Base-by-base conservation (phyloP, 2,888 invertebrate genomes). In the Fragum sueziense region DNA sequence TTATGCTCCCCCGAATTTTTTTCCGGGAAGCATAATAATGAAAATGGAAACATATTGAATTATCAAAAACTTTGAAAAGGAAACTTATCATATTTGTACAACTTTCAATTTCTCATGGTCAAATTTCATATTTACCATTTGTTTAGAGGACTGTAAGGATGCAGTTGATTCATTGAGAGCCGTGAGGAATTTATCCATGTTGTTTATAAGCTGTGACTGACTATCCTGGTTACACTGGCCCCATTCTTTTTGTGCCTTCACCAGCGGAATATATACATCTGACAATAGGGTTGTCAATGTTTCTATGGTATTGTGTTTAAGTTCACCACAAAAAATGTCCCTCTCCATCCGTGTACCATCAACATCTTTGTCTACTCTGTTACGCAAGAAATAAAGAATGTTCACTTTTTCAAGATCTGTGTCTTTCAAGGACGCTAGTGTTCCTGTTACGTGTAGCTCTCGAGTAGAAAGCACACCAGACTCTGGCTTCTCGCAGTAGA, bases 311-410 rank as follows among this genome's bases (percentile, higher is more conserved):
- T 91, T 91, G 68, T 91, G 91, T 82, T 93, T 93, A 22, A 93
- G 86, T 84, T 93, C 93, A 4, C 93, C 93, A 86, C 92, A 92
- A 72, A 90, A 91, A 4, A 93, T 88, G 80, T 93, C 92, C 74
- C 88, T 87, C 70, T 93, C 91, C 87, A 92, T 92, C 52, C 90
- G 86, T 22, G 82, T 86, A 3, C 88, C 80, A 76, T 92, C 92
- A 51, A 93, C 92, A 87, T 92, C 92, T 80, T 88, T 90, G 34
- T 90, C 91, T 6, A 89, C 88, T 68, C 89, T 85, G 52, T 90
- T 90, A 70, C 93, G 78, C 27, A 93, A 82, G 74, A 93, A 93
- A 84, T 91, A 93, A 67, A 93, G 80, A 83, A 93, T 88, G 69
- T 87, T 89, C 1, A 91, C 86, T 65, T 86, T 86, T 70, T 91